Evolutionary conservation across 2,113 vertebrate species (phyloP), one percentile per base, ranked within the genome.

Genomic region (Eretmochelys imbricata): DNA sequence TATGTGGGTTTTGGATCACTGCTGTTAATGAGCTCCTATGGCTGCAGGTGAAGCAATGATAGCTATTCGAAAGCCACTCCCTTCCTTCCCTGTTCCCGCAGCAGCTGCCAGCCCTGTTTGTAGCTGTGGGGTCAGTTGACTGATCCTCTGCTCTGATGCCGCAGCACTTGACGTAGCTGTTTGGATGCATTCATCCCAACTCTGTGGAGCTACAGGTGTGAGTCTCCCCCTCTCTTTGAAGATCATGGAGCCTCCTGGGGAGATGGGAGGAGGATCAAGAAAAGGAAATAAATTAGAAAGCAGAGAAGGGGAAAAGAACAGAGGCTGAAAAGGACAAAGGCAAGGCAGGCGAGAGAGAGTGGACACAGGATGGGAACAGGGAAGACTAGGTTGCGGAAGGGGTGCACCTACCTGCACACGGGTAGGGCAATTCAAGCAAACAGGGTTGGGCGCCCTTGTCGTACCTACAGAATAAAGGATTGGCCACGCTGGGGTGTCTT

Each of bases 11-110:
- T 80, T 72, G 35, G 69, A 72, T 10, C 4, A 2, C n/a, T 19
- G 20, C 50, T 59, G 50, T 83, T 89, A 49, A 48, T 0, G 8
- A 27, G 49, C 80, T 65, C 0, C 20, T 0, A 2, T 75, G 87
- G 81, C 42, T 12, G 17, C 12, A 85, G 38, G 55, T 20, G 5
- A 76, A 69, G 17, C 42, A 55, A 84, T n/a, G 62, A 14, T 35
- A 69, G 35, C 35, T 69, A 6, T 35, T n/a, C 7, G 35, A 57
- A 57, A 27, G 10, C 24, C 55, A 57, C 25, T 57, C 55, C 55
- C 55, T 57, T 27, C 55, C 25, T 57, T 57, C 55, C 25, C 25
- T 57, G 24, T 57, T 57, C 24, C 55, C 7, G 10, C 10, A 57
- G 55, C 55, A 57, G 55, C 55, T 57, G 55, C 55, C 55, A 57